Evolutionary conservation across 1,140 invertebrate species (phyloP).

Genomic region (Euura saliciscinereae): DNA sequence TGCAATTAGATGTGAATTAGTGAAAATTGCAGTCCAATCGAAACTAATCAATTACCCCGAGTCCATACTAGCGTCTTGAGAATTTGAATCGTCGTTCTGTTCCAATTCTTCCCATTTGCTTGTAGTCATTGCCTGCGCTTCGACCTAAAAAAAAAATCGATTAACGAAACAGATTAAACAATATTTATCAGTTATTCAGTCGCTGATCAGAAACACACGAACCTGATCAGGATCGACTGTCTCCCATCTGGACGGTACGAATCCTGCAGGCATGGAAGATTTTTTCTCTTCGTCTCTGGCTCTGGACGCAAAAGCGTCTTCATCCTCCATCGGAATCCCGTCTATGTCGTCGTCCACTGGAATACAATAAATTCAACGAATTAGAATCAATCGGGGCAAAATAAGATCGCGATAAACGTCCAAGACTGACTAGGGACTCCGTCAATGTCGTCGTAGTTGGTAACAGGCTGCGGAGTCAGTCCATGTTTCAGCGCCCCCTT

Average conservation of each 20-base stretch:
- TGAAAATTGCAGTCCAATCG: no score
- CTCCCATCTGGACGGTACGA: conserved; percentile 95
- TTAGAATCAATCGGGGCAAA: conserved; percentile 5
- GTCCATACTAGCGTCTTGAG: conserved; percentile 57
- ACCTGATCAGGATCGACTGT: conserved; percentile 87
- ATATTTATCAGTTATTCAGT: not conserved
- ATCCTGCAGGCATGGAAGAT: conserved; percentile 64
- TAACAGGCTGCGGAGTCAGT: conserved; percentile 51
- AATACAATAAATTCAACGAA: conserved; percentile 29
- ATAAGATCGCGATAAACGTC: not conserved
- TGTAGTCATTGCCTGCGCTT: conserved; percentile 87
- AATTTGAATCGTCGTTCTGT: conserved; percentile 61
- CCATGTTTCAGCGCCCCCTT: conserved; percentile 70
- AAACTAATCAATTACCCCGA: conserved; percentile 42
- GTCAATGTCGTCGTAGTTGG: conserved; percentile 73
- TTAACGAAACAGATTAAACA: not conserved
- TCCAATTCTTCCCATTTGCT: conserved; percentile 85
- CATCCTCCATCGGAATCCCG: conserved; percentile 75
- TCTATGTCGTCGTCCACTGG: conserved; percentile 87
- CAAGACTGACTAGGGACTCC: conserved; percentile 70
- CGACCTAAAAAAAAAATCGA: conserved; percentile 60
- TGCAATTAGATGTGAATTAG: no score
- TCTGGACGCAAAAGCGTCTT: conserved; percentile 43
- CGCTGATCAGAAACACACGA: not conserved
- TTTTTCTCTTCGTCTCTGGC: conserved; percentile 52